Base-by-base conservation (phyloP, 2,888 invertebrate genomes). In the Gortyna flavago region DNA sequence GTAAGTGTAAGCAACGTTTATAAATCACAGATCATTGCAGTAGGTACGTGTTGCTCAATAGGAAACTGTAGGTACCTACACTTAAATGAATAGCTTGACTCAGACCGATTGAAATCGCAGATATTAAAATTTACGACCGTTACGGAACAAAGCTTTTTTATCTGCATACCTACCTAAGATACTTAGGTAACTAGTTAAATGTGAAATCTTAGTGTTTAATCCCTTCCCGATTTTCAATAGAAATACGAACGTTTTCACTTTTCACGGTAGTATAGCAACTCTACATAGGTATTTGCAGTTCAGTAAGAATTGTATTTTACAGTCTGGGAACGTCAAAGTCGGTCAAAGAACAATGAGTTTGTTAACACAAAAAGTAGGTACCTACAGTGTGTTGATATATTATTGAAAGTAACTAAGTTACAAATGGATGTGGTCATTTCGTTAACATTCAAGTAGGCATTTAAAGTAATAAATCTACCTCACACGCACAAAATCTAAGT, bases 61-160 rank as follows among this genome's bases (percentile, higher is more conserved):
- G 29, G 41, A 61, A 81, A 35, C 32, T 81, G 18, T 41, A 38
- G 38, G 38, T 38, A n/a, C n/a, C n/a, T n/a, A n/a, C 51, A 51
- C 41, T 51, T 65, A 78, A 13, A 65, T 65, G 7, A 57, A 64
- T 57, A 21, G 38, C 35, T 74, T 81, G 13, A 51, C 11, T 54
- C 29, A 29, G 64, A 59, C 16, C 32, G 79, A 75, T 67, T 75
- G 59, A 54, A 75, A 61, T 67, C 44, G 29, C 41, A 61, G 41
- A 25, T 59, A 61, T 79, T 66, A 66, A 51, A 74, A 66, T 74
- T 79, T 66, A 79, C 73, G 65, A 81, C n/a, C 59, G 48, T 41
- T 41, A 25, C 25, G 41, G 25, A 66, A 81, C 35, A 66, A 64
- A 71, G 13, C 9, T 44, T 70, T 69, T 65, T 51, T 54, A 79